Evolutionary conservation across 2,888 invertebrate genomes (phyloP), one percentile per base, ranked within the genome.

Genomic region (Eumacrocentrus americanus): DNA sequence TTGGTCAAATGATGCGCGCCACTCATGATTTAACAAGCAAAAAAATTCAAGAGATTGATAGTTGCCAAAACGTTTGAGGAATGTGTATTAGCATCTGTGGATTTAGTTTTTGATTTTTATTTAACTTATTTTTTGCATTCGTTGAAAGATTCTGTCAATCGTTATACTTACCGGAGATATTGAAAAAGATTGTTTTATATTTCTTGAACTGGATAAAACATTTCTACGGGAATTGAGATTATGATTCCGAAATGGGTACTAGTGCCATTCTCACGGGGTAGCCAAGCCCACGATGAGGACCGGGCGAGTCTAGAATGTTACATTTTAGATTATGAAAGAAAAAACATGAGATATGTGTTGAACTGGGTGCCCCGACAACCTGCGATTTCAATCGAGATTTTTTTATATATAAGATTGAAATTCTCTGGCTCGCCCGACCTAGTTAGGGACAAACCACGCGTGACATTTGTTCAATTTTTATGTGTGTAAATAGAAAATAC

Each of bases 401-500:
- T n/a, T n/a, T n/a, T n/a, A n/a, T n/a, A n/a, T n/a, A n/a, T n/a
- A n/a, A n/a, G n/a, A n/a, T n/a, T n/a, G n/a, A n/a, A n/a, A n/a
- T 51, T 55, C 42, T 57, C 57, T 46, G 40, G 38, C 34, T 54
- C 54, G 50, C 44, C 50, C 57, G 58, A 54, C 57, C 58, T 53
- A 40, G 60, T 58, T 53, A 54, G 44, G 42, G 44, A 51, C 7
- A 56, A 51, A 55, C 46, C 46, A 57, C 40, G 34, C 59, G 55
- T 57, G 35, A 58, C 53, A 51, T 56, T 56, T 34, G 23, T 58
- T 58, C 29, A 25, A 20, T 44, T 16, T 42, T 52, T 42, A 65
- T 62, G 61, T 62, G 67, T 72, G 72, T 73, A 74, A 61, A 74
- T 71, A 71, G 71, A 64, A 62, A 70, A 69, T 62, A 70, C 72